Base-by-base conservation (phyloP, 2,888 invertebrate genomes). In the Hedychridium roseum region DNA sequence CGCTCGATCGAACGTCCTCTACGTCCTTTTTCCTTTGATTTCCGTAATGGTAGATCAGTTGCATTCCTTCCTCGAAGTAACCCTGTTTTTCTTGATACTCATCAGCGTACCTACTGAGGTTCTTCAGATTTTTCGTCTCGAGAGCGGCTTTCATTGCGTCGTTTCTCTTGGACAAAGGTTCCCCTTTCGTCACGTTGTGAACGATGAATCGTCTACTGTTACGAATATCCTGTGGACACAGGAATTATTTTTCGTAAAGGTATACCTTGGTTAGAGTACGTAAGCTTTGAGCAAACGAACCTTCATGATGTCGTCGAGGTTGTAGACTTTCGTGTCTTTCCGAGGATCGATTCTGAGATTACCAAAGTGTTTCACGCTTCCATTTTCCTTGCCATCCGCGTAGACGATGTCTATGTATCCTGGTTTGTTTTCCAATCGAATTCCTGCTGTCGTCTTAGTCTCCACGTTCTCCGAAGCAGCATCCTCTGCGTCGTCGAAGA, bases 41-140 rank as follows among this genome's bases (percentile, higher is more conserved):
- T n/a, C 76, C 76, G 14, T 71, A 76, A 51, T 78, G 77, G 54
- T 76, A 78, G 20, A 76, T 64, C 42, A 78, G 39, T 41, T 74
- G 69, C 73, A 78, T 74, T 27, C 75, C 76, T 45, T 78, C 68
- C 43, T 78, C 78, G 56, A 69, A 78, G 45, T 68, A 78, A 2
- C 78, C 78, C 15, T 76, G 60, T 35, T 64, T 60, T 47, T 78
- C 78, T 42, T 77, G 73, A 45, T 69, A 72, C 17, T 70, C 61
- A 36, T 60, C 69, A 20, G 78, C 78, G 63, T 78, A 78, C 38
- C 78, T 67, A 3, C 62, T 39, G 12, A 76, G 44, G 43, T 74
- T 72, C 35, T 69, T 59, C 38, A 76, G 63, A 27, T 62, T 63
- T 30, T 60, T 66, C 0, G 70, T 54, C 20, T 74, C 69, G 5